Evolutionary conservation across 1,140 invertebrate genomes (phyloP).

Genomic region (Kradibia gibbosae): DNA sequence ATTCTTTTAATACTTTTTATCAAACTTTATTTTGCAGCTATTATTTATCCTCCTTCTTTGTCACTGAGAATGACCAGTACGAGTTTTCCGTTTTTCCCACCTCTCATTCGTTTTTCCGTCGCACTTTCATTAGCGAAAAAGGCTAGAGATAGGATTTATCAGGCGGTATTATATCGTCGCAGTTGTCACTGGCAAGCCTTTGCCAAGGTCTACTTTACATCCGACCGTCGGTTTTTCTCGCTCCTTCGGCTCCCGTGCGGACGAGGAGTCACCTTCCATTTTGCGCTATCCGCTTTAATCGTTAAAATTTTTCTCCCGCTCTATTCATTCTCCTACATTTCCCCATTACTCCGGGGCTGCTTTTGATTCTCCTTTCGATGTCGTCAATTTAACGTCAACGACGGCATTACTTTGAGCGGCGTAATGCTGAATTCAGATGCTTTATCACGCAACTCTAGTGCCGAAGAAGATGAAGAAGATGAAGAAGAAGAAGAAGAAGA

Average conservation of each 20-base stretch:
- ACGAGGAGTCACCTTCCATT: neutral
- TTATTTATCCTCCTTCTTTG: neutral
- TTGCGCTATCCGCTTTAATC: neutral
- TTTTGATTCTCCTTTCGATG: constrained; percentile 2
- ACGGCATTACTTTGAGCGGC: neutral
- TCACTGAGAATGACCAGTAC: neutral
- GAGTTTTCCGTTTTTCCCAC: neutral
- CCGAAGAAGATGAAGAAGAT: neutral
- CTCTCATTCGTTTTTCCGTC: neutral
- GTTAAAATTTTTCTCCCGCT: neutral
- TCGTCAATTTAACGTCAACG: constrained; percentile 36
- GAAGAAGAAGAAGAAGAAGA: too few relatives aligned
- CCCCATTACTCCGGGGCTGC: neutral
- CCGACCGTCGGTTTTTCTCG: neutral
- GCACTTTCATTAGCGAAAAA: constrained; percentile 24
- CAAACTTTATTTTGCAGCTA: too few relatives aligned
- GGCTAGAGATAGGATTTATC: constrained; percentile 54
- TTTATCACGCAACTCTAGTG: neutral
- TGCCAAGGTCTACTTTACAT: constrained; percentile 17
- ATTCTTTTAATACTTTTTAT: too few relatives aligned
- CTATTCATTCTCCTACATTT: constrained; percentile 14
- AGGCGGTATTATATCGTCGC: constrained; percentile 30
- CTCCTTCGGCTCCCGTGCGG: neutral
- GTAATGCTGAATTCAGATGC: neutral
- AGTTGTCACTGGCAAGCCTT: constrained; percentile 31